phyloP scores from a whole-genome alignment of 2,797 vertebrate species.

The Novumbra hubbsi region DNA sequence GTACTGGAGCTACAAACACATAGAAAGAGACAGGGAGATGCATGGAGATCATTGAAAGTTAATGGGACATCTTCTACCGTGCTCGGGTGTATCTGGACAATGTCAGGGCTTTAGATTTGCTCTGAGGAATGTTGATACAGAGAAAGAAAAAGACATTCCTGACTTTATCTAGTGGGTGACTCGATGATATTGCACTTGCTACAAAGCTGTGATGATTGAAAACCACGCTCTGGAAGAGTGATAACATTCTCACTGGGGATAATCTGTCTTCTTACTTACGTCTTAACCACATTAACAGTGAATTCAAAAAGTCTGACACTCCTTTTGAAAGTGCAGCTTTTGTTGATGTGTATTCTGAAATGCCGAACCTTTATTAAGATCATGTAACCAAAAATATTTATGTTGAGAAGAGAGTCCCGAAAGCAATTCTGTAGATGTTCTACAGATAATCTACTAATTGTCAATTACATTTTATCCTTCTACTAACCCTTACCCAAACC shows the following conservation, averaged over 20 bases:
- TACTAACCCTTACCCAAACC: too few relatives aligned
- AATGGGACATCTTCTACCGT: conserved; percentile 47
- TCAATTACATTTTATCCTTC: too few relatives aligned
- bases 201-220: conserved; percentile 31
- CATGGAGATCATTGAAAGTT: conserved; percentile 65
- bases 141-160: conserved; percentile 44
- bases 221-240: conserved; percentile 11
- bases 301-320: too few relatives aligned
- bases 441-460: too few relatives aligned
- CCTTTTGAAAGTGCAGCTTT: too few relatives aligned
- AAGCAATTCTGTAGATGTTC: too few relatives aligned
- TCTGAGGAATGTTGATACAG: conserved; percentile 54
- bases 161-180: conserved; percentile 47
- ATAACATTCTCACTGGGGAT: conserved; percentile 20
- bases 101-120: conserved; percentile 54
- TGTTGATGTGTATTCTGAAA: too few relatives aligned
- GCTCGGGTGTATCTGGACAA: conserved; percentile 61
- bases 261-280: conserved; percentile 3
- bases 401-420: too few relatives aligned
- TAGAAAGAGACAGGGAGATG: background rate
- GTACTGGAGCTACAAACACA: too few relatives aligned
- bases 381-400: too few relatives aligned
- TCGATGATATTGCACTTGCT: conserved; percentile 38
- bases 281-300: background rate
- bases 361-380: too few relatives aligned